phyloP scores from a whole-genome alignment of 2,797 vertebrate genomes.

The Paramormyrops hopkinsi region DNA sequence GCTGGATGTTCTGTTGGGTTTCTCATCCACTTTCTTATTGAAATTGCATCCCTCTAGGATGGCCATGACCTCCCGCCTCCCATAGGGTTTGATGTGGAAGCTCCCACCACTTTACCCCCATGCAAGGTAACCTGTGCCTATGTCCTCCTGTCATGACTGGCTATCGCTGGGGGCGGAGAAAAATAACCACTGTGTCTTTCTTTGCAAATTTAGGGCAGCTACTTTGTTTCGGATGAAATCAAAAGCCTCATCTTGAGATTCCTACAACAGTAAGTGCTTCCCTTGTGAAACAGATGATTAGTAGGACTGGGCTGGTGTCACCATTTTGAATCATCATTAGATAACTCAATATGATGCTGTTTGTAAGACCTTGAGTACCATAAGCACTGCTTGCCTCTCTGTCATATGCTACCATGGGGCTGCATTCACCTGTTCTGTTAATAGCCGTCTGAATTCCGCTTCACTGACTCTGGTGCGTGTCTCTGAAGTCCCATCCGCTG shows the following conservation, averaged over 20 bases:
- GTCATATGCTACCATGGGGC: neutral
- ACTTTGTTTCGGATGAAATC: slow-evolving; percentile 76
- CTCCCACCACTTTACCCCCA: slow-evolving; percentile 69
- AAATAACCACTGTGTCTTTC: neutral
- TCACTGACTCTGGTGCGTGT: neutral
- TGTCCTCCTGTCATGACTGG: neutral
- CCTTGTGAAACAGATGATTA: neutral
- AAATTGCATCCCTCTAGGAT: slow-evolving; percentile 56
- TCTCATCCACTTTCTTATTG: neutral
- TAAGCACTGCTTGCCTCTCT: neutral
- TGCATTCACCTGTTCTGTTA: neutral
- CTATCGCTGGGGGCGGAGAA: neutral
- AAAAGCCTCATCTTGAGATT: slow-evolving; percentile 74
- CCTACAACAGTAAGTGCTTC: slow-evolving; percentile 76
- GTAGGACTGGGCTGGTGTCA: neutral
- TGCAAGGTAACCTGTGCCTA: slow-evolving; percentile 59
- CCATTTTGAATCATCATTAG: neutral
- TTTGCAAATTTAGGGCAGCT: slow-evolving; percentile 68
- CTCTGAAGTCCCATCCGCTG: neutral
- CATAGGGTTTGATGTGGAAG: slow-evolving; percentile 80
- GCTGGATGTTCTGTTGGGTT: neutral
- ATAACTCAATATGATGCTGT: neutral
- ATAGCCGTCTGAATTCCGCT: neutral
- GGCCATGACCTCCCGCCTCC: slow-evolving; percentile 78
- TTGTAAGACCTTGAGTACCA: neutral